Evolutionary conservation across 2,888 invertebrate species (phyloP).

Genomic region (Mesochorus sp.): DNA sequence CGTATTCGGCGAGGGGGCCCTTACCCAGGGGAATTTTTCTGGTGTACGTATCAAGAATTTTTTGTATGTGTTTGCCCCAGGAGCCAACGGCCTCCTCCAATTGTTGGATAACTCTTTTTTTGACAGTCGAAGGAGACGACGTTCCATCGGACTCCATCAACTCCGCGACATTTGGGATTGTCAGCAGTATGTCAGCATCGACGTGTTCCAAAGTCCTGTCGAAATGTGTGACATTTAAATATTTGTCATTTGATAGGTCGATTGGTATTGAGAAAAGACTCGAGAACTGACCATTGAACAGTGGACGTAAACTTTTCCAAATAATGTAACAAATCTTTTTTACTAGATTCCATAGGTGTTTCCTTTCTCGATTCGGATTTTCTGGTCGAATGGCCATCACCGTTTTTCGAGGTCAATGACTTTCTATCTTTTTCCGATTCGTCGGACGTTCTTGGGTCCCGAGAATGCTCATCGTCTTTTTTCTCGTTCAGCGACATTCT

Average conservation of each 20-base stretch:
- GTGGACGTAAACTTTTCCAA: conserved; percentile 73
- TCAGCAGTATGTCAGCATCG: conserved; percentile 88
- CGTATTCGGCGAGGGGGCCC: conserved; percentile 93
- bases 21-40: conserved; percentile 85
- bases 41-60: conserved; percentile 76
- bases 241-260: neutral
- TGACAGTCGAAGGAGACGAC: conserved; percentile 57
- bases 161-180: conserved; percentile 85
- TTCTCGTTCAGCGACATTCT: conserved; percentile 69
- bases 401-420: conserved; percentile 7
- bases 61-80: conserved; percentile 87
- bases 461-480: conserved; percentile 52
- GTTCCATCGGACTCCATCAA: conserved; percentile 81
- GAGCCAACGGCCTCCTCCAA: conserved; percentile 86
- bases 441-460: neutral
- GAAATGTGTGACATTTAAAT: neutral
- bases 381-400: conserved; percentile 4
- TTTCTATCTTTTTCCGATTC: conserved; percentile 32
- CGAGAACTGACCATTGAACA: conserved; percentile 79
- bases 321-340: conserved; percentile 71
- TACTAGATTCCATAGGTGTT: conserved; percentile 65
- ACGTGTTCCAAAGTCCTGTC: conserved; percentile 89
- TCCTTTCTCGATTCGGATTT: conserved; percentile 73
- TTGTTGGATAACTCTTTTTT: conserved; percentile 83
- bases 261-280: too few species aligned